These are phyloP conservation scores for Chloromyia formosa DNA, from an alignment of 2,888 invertebrate genomes.

Conservation along the genomic window DNA sequence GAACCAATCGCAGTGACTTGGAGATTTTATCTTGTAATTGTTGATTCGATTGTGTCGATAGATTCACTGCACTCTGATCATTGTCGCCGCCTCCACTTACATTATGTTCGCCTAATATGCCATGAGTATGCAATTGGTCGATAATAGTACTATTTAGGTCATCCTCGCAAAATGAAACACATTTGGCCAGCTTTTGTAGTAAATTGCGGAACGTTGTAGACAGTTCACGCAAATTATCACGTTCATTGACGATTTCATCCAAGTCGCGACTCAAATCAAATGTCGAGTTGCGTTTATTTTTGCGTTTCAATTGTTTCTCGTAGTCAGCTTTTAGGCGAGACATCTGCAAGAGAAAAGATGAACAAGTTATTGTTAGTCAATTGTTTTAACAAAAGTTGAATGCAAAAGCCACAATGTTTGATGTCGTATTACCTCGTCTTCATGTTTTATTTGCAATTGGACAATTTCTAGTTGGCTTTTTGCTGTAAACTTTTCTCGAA, in stretches of 20 bases:
- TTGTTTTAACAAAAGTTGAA: neutral
- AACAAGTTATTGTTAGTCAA: too few relatives aligned
- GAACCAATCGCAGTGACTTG: slow-evolving; percentile 76
- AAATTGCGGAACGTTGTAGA: slow-evolving; percentile 73
- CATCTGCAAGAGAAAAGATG: slow-evolving; percentile 56
- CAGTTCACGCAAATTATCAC: slow-evolving; percentile 74
- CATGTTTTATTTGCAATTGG: slow-evolving; percentile 68
- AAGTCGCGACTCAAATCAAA: slow-evolving; percentile 62
- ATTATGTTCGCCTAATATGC: slow-evolving; percentile 24
- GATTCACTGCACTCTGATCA: slow-evolving; percentile 26
- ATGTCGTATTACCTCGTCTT: slow-evolving; percentile 72
- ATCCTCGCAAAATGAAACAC: slow-evolving; percentile 79
- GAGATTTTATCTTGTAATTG: slow-evolving; percentile 50
- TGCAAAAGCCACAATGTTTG: too few relatives aligned
- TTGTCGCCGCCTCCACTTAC: slow-evolving; percentile 12
- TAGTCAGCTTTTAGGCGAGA: slow-evolving; percentile 62
- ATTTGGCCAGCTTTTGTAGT: slow-evolving; percentile 75
- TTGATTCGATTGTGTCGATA: slow-evolving; percentile 38
- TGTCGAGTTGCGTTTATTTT: slow-evolving; percentile 61
- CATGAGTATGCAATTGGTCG: slow-evolving; percentile 64
- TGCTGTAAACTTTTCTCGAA: slow-evolving; percentile 77
- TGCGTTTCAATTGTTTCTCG: slow-evolving; percentile 63
- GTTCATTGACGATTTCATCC: slow-evolving; percentile 60
- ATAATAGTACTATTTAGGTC: slow-evolving; percentile 80
- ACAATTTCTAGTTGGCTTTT: slow-evolving; percentile 71